These are phyloP conservation scores for Callopanchax toddi DNA, from an alignment of 2,113 vertebrate genomes.

Conservation along the genomic window DNA sequence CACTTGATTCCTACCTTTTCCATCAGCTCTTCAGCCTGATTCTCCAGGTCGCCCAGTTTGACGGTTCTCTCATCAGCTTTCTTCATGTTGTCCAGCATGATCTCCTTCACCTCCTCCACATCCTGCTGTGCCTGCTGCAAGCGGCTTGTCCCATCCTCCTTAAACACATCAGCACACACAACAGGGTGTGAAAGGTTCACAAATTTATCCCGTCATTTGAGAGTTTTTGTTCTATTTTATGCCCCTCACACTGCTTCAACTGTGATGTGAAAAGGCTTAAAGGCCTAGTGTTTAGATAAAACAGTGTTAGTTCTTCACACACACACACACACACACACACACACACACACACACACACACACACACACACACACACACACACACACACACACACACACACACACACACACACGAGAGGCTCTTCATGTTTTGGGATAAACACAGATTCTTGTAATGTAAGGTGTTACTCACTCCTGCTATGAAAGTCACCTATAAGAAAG, in stretches of 20 bases:
- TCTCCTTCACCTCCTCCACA: constrained; percentile 76
- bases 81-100: constrained; percentile 80
- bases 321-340: too few relatives aligned
- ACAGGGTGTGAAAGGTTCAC: background rate
- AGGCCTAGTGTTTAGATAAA: too few relatives aligned
- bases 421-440: constrained; percentile 6
- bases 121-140: constrained; percentile 73
- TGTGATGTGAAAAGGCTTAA: background rate
- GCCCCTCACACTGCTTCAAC: too few relatives aligned
- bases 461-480: background rate
- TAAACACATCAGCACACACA: constrained; percentile 14
- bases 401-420: too few relatives aligned
- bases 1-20: constrained; percentile 53
- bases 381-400: too few relatives aligned
- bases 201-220: too few relatives aligned
- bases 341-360: too few relatives aligned
- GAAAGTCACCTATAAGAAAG: background rate
- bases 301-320: too few relatives aligned
- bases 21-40: constrained; percentile 69
- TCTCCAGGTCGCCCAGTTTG: constrained; percentile 77
- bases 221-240: too few relatives aligned
- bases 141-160: constrained; percentile 76
- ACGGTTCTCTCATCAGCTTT: constrained; percentile 71
- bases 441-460: background rate
- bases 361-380: too few relatives aligned